Evolutionary conservation across 2,113 vertebrate genomes (phyloP), one percentile per base, ranked within the genome.

Genomic region (Hemiscyllium ocellatum): DNA sequence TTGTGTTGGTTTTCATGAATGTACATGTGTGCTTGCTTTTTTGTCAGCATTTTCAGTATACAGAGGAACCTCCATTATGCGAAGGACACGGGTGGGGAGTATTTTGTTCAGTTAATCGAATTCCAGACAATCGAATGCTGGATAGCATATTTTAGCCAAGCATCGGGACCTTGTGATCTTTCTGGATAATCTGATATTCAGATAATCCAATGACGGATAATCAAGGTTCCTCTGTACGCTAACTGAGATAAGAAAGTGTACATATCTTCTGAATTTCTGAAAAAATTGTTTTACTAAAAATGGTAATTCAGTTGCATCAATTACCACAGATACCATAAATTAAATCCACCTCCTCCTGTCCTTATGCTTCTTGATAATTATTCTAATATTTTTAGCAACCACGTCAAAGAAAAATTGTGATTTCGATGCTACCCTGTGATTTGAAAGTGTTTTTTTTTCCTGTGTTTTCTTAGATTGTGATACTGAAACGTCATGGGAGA

Each of bases 401-500:
- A 50, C 0, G 29, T 20, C 6, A 12, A 95, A 72, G n/a, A 29
- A 72, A 94, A 68, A 42, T 33, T 8, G 52, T 93, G 89, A 22
- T 20, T 37, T 22, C 10, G 13, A 47, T 13, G 29, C 4, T 15
- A 33, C 10, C 4, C 56, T 90, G 4, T 17, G 20, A 93, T 66
- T 76, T 91, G 61, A 66, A 66, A 37, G 65, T 37, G 29, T 19
- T 66, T 65, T 89, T 89, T 89, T 26, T 61, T 72, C 29, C 96
- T 96, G 96, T 96, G 95, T 93, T 96, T 97, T 96, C 90, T 50
- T 97, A 99, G 99, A 99, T 98, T 61, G 98, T 97, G 22, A 98
- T 98, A 94, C 70, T 99, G 97, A 98, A 98, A 95, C 98, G 98
- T 0, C 98, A 99, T 96, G 98, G 98, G 95, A 98, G 98, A 70